These are phyloP conservation scores for Panthera leo DNA, from an alignment of 2,113 vertebrate species.

Conservation along the genomic window DNA sequence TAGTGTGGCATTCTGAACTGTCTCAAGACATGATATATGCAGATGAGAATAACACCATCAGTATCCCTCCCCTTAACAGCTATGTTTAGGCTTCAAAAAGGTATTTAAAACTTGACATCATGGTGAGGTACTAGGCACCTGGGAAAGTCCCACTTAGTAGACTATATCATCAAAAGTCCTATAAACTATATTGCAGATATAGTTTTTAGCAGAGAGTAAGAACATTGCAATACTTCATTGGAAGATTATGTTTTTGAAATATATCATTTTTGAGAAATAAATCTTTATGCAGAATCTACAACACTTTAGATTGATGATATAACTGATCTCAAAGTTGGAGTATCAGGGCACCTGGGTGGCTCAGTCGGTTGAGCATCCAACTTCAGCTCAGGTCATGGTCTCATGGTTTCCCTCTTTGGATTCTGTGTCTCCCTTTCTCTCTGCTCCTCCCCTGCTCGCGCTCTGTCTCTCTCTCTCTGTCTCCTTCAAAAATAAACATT, in stretches of 20 bases:
- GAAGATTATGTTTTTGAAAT: neutral
- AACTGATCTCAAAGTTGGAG: neutral
- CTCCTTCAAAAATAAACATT: too few species aligned
- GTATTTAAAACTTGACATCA: neutral
- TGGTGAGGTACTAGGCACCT: slow-evolving; percentile 4
- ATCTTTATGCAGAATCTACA: neutral
- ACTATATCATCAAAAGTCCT: neutral
- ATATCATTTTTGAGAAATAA: neutral
- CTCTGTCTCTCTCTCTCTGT: too few species aligned
- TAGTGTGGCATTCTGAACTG: slow-evolving; percentile 58
- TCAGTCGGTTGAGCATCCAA: too few species aligned
- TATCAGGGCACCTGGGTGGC: too few species aligned
- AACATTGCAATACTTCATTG: neutral
- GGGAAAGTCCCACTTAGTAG: slow-evolving; percentile 58
- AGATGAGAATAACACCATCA: slow-evolving; percentile 26
- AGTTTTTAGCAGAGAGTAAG: too few species aligned
- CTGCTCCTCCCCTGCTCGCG: too few species aligned
- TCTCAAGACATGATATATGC: slow-evolving; percentile 18
- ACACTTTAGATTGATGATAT: neutral
- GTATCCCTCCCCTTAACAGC: neutral
- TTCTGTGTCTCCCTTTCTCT: too few species aligned
- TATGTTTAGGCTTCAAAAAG: slow-evolving; percentile 21
- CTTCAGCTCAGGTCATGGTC: too few species aligned
- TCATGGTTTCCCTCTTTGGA: too few species aligned
- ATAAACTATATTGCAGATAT: neutral